These are phyloP conservation scores for Dermochelys coriacea DNA, from an alignment of 2,797 vertebrate species.

Conservation along the genomic window DNA sequence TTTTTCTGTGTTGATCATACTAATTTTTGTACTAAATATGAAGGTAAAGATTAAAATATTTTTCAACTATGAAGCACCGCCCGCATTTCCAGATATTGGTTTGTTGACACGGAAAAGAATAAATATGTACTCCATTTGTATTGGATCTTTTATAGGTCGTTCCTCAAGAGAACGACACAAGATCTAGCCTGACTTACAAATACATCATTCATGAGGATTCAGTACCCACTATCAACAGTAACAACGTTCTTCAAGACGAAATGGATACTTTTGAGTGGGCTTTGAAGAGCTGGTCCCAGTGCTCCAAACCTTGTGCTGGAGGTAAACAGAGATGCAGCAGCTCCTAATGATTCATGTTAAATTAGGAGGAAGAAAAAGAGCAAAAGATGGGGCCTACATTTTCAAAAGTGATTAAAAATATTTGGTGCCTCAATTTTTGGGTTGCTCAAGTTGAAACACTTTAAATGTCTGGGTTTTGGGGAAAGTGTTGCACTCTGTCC, in stretches of 20 bases:
- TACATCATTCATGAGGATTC: constrained; percentile 98
- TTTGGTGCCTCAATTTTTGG: neutral
- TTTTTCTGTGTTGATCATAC: neutral
- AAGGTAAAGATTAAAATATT: fast-evolving
- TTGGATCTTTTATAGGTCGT: constrained; percentile 86
- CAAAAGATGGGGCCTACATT: neutral
- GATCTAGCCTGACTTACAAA: constrained; percentile 93
- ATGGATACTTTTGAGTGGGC: constrained; percentile 93
- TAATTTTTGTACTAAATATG: neutral
- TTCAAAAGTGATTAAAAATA: neutral
- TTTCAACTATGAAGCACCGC: fast-evolving
- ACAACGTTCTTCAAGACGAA: constrained; percentile 97
- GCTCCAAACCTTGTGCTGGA: constrained; percentile 94
- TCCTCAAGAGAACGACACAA: constrained; percentile 93
- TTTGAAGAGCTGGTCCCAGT: constrained; percentile 96
- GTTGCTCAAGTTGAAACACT: neutral
- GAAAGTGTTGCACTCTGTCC: neutral
- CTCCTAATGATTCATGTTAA: neutral
- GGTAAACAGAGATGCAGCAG: constrained; percentile 78
- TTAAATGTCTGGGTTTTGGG: neutral
- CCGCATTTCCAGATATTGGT: neutral
- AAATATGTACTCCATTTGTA: neutral
- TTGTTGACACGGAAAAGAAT: neutral
- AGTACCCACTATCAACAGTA: constrained; percentile 92
- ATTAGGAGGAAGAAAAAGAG: neutral